Conservation (phyloP, 2,888 invertebrate species). For the Sphaerophoria rueppellii region DNA sequence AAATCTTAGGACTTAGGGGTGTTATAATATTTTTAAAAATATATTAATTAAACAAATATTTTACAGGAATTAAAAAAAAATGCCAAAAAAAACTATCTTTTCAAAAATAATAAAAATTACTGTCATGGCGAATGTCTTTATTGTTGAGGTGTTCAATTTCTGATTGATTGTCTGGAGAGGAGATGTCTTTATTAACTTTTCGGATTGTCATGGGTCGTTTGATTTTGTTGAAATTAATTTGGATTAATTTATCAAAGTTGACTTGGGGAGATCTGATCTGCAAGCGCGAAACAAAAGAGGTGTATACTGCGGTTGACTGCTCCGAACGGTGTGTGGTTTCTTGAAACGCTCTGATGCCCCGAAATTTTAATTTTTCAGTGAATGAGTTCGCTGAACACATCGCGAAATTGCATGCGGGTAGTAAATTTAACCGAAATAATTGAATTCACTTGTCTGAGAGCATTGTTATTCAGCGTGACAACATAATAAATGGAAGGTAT, state of each 20-base stretch:
- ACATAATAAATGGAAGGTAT: too few species aligned
- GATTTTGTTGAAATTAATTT: slow-evolving; percentile 11
- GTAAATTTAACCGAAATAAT: slow-evolving; percentile 36
- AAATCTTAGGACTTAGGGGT: slow-evolving; percentile 48
- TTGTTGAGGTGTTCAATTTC: background rate
- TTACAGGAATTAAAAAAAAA: slow-evolving; percentile 38
- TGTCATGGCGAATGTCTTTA: slow-evolving; percentile 34
- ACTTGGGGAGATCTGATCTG: background rate
- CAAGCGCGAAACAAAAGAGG: background rate
- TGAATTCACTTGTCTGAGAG: slow-evolving; percentile 35
- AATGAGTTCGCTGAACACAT: slow-evolving; percentile 4
- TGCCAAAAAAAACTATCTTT: slow-evolving; percentile 37
- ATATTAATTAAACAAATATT: slow-evolving; percentile 40
- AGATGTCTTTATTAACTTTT: slow-evolving; percentile 24
- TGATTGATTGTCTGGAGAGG: slow-evolving; percentile 49
- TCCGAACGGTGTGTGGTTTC: background rate
- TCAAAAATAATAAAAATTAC: slow-evolving; percentile 5
- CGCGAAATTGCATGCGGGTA: slow-evolving; percentile 33
- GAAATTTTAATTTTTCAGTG: slow-evolving; percentile 14
- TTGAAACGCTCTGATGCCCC: slow-evolving; percentile 21
- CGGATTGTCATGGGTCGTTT: slow-evolving; percentile 41
- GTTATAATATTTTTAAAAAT: slow-evolving; percentile 1
- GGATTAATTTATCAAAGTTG: background rate
- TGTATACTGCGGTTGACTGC: slow-evolving; percentile 27
- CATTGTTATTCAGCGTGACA: slow-evolving; percentile 38